Conservation (phyloP, 2,888 invertebrate species). For the Drosophila macrothrix region DNA sequence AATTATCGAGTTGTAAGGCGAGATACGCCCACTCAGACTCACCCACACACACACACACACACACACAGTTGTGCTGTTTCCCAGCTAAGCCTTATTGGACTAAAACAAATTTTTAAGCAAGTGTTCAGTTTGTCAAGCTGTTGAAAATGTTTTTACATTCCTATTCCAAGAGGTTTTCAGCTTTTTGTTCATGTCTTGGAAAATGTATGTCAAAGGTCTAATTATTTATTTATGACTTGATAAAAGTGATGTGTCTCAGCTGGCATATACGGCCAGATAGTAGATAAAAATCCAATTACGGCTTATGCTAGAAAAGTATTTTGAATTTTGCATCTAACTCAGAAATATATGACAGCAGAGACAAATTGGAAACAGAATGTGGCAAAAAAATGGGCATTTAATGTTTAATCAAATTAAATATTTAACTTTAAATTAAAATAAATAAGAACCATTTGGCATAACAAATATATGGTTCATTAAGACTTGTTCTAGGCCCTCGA, state of each 20-base stretch:
- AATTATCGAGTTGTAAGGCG: conserved; percentile 79
- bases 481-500: background rate
- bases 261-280: background rate
- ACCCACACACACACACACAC: conserved; percentile 4
- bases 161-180: conserved; percentile 19
- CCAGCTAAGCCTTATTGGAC: conserved; percentile 46
- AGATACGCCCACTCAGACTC: conserved; percentile 40
- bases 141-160: conserved; percentile 27
- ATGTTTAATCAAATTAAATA: too few relatives aligned
- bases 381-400: too few relatives aligned
- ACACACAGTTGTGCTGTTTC: conserved; percentile 56
- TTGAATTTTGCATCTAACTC: background rate
- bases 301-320: background rate
- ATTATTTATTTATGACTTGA: conserved; percentile 12
- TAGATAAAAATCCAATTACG: background rate
- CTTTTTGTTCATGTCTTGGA: conserved; percentile 14
- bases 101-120: conserved; percentile 51
- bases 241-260: background rate
- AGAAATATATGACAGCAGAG: background rate
- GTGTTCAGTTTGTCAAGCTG: conserved; percentile 66
- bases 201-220: conserved; percentile 12
- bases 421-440: background rate
- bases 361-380: background rate
- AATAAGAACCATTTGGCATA: background rate
- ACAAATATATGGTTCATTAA: background rate